Evolutionary conservation across 2,797 vertebrate species (phyloP), one percentile per base, ranked within the genome.

Genomic region (Stomatorhinus walkeri): DNA sequence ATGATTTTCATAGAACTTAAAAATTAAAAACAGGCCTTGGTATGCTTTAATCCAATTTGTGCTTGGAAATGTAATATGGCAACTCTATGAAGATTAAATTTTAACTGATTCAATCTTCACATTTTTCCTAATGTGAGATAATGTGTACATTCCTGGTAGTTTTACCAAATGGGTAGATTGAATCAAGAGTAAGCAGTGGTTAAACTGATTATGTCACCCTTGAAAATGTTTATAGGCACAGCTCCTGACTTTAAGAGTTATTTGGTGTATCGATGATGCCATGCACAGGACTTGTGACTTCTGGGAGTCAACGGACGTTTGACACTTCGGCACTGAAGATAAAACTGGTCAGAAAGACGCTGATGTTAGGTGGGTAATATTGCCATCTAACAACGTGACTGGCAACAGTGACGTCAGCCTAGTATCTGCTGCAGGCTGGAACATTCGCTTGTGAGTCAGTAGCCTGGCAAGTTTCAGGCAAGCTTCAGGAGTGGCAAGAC

Each of bases 11-110:
- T 40, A n/a, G 16, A 72, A 43, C 48, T 85, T 48, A 2, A 68
- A 49, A 85, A 85, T 89, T 85, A 64, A 68, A 88, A 85, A 9
- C 84, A 89, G 84, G n/a, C 48, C 46, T 89, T 22, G 59, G 56
- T 16, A 68, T 86, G 2, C 28, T 68, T 87, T 89, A 87, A 49
- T 22, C 48, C 43, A 85, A 52, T 46, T 43, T 87, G 48, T 28
- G 51, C 84, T 72, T 89, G 59, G 84, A 51, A 87, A 85, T 76
- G 10, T 76, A 89, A 86, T 89, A 84, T 22, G 68, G 81, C 12
- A 49, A 14, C 43, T 43, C 32, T 19, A 40, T 49, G 22, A 76
- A 24, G 51, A 72, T 54, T 51, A 24, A 40, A 14, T 85, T 46
- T 14, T 24, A 72, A 8, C 28, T 51, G 48, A 51, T 24, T 85